Percentiles rank a stretch among this genome's conserved stretches.
Conservation (phyloP, 1,140 invertebrate genomes). For the Heliconius hermathena region DNA sequence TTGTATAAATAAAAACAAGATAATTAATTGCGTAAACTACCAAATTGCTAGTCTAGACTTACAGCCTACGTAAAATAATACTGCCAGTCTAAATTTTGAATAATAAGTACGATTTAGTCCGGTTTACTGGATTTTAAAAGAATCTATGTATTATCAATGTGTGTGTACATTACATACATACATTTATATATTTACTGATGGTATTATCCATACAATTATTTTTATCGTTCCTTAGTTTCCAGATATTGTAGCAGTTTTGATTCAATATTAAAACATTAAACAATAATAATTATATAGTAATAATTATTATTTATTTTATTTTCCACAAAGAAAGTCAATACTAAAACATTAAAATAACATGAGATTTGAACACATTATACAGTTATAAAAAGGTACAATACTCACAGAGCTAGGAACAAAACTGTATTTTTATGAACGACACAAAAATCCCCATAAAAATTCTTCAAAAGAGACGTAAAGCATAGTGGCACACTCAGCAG, state of each 20-base stretch:
- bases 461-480: background rate
- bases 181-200: too few relatives aligned
- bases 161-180: too few relatives aligned
- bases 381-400: too few relatives aligned
- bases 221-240: background rate
- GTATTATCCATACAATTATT: too few relatives aligned
- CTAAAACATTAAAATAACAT: too few relatives aligned
- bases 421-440: too few relatives aligned
- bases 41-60: background rate
- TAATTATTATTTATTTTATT: too few relatives aligned
- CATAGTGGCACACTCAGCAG: background rate
- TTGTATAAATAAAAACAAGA: background rate
- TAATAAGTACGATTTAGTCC: background rate
- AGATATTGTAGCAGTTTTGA: background rate
- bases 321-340: too few relatives aligned
- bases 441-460: background rate
- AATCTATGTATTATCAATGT: background rate
- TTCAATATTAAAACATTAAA: background rate
- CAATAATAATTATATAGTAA: too few relatives aligned
- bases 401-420: too few relatives aligned
- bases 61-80: background rate
- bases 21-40: background rate
- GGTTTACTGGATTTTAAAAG: background rate
- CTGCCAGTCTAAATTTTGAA: background rate
- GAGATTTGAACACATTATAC: too few relatives aligned